These are phyloP conservation scores for Apocheima hispidaria DNA, from an alignment of 2,888 invertebrate species.

Conservation along the genomic window DNA sequence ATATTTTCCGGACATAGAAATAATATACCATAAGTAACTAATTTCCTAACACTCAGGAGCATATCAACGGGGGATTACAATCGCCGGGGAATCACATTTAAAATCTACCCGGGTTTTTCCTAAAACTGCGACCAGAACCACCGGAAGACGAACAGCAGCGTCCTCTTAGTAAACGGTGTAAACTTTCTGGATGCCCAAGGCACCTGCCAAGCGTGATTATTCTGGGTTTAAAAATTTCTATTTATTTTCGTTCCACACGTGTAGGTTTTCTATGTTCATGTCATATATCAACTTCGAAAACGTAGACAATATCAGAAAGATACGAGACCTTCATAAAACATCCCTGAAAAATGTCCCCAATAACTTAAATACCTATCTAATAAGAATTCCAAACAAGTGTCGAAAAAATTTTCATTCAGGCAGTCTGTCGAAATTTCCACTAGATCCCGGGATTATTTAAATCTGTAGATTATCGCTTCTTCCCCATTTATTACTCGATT, in stretches of 20 bases:
- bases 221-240: not conserved
- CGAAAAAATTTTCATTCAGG: conserved; percentile 52
- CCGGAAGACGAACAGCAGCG: too few species aligned
- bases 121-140: too few species aligned
- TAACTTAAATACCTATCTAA: conserved; percentile 33
- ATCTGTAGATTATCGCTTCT: conserved; percentile 58
- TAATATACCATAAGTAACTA: too few species aligned
- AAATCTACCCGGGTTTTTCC: too few species aligned
- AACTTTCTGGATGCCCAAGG: too few species aligned
- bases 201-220: too few species aligned
- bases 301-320: not conserved
- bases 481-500: conserved; percentile 59
- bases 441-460: conserved; percentile 58
- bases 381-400: conserved; percentile 53
- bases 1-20: too few species aligned
- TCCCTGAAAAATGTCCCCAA: conserved; percentile 23
- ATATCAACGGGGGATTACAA: too few species aligned
- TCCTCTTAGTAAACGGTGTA: too few species aligned
- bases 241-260: not conserved
- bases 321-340: conserved; percentile 7
- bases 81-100: too few species aligned
- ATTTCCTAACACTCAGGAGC: too few species aligned
- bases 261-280: too few species aligned
- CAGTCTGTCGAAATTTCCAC: conserved; percentile 46
- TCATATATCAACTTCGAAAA: not conserved